These are phyloP conservation scores for Vanessa atalanta DNA, from an alignment of 1,140 invertebrate species.

Conservation along the genomic window DNA sequence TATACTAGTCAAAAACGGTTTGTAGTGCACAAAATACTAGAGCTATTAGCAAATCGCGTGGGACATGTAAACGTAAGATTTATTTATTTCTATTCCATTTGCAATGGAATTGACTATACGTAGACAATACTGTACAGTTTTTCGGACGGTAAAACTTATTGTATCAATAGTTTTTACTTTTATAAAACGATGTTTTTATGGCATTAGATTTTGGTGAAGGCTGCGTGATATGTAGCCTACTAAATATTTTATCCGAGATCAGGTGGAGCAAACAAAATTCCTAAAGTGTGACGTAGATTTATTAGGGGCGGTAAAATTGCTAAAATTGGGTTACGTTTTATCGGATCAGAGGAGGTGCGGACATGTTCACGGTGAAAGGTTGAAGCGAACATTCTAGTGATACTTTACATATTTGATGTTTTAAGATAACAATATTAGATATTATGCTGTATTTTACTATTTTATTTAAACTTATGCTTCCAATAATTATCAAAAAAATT, in stretches of 20 bases:
- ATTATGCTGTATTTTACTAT: no score
- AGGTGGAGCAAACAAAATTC: conserved; percentile 40
- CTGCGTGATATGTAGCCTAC: conserved; percentile 6
- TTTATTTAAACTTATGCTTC: no score
- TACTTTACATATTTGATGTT: conserved; percentile 27
- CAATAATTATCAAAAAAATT: no score
- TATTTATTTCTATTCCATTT: no score
- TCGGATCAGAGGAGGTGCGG: conserved; percentile 30
- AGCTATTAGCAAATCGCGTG: no score
- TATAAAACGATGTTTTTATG: not conserved
- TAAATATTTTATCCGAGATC: conserved; percentile 40
- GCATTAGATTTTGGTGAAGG: conserved; percentile 24
- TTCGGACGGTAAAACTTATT: no score
- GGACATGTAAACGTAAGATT: no score
- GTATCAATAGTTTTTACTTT: no score
- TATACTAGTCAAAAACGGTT: no score
- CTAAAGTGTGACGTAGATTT: conserved; percentile 41
- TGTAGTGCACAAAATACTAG: no score
- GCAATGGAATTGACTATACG: no score
- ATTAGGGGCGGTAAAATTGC: conserved; percentile 36
- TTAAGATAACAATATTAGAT: not conserved
- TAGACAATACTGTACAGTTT: no score
- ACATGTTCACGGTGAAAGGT: conserved; percentile 22
- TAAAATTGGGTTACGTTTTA: conserved; percentile 44
- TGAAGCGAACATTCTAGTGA: conserved; percentile 23